Evolutionary conservation across 2,797 vertebrate genomes (phyloP).

Genomic region (Parambassis ranga): DNA sequence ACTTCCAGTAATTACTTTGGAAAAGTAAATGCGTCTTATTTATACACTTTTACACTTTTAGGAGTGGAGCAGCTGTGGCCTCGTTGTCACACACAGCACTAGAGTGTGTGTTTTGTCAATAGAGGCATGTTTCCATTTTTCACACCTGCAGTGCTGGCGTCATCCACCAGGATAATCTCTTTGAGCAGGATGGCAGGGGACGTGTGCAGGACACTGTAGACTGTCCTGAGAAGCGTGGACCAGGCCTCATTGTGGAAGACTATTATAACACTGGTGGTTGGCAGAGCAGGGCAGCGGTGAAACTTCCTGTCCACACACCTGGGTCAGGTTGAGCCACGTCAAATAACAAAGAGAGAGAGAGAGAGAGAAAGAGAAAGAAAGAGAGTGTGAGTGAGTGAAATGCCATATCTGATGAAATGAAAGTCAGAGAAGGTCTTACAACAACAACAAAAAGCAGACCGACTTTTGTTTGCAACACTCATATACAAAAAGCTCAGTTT

Average conservation of each 20-base stretch:
- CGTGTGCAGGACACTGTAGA: slow-evolving; percentile 90
- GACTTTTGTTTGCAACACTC: slow-evolving; percentile 25
- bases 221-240: slow-evolving; percentile 92
- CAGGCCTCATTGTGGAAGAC: slow-evolving; percentile 97
- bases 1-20: background rate
- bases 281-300: slow-evolving; percentile 86
- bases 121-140: background rate
- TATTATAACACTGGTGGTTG: slow-evolving; percentile 91
- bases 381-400: background rate
- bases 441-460: background rate
- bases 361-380: too few species aligned
- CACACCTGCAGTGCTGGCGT: slow-evolving; percentile 89
- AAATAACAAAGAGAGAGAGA: background rate
- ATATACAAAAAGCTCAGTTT: background rate
- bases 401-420: slow-evolving; percentile 1
- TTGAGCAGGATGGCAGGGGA: slow-evolving; percentile 86
- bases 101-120: background rate
- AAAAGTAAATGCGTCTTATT: too few species aligned
- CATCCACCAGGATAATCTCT: slow-evolving; percentile 93
- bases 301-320: slow-evolving; percentile 93
- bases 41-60: too few species aligned
- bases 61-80: too few species aligned
- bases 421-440: background rate
- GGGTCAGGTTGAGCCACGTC: background rate
- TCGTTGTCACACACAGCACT: background rate